phyloP scores from a whole-genome alignment of 2,888 invertebrate genomes.

The Isoperla grammatica region DNA sequence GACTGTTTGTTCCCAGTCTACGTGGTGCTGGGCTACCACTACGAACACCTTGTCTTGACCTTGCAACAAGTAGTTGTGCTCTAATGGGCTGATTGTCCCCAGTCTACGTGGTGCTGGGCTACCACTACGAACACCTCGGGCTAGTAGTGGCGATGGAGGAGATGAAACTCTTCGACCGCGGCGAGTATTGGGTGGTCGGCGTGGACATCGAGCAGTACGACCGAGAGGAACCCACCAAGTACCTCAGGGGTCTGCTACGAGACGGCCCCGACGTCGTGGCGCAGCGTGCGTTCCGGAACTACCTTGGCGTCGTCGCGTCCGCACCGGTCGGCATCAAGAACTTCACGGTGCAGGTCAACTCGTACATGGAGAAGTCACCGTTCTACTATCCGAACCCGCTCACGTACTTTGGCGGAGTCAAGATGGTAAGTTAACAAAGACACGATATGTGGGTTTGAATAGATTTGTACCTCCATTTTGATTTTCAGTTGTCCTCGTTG shows the following conservation, averaged over 20 bases:
- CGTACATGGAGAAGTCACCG: constrained; percentile 76
- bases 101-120: constrained; percentile 90
- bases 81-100: no score
- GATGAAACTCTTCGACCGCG: constrained; percentile 71
- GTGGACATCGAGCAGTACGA: constrained; percentile 88
- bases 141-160: constrained; percentile 83
- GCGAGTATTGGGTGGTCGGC: constrained; percentile 91
- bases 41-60: constrained; percentile 89
- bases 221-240: constrained; percentile 66
- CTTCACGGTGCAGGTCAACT: constrained; percentile 72
- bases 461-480: no score
- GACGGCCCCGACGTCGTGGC: constrained; percentile 56
- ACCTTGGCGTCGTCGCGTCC: constrained; percentile 75
- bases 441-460: no score
- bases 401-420: constrained; percentile 62
- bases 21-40: constrained; percentile 82
- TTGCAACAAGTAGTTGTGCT: no score
- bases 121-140: constrained; percentile 86
- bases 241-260: constrained; percentile 68
- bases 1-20: constrained; percentile 63
- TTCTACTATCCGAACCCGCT: constrained; percentile 84
- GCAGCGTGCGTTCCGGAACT: constrained; percentile 69
- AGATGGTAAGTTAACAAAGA: constrained; percentile 56
- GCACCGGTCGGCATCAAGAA: constrained; percentile 62
- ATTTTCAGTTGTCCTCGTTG: no score